phyloP scores from a whole-genome alignment of 2,888 invertebrate genomes.

The Callyntrura sp. region DNA sequence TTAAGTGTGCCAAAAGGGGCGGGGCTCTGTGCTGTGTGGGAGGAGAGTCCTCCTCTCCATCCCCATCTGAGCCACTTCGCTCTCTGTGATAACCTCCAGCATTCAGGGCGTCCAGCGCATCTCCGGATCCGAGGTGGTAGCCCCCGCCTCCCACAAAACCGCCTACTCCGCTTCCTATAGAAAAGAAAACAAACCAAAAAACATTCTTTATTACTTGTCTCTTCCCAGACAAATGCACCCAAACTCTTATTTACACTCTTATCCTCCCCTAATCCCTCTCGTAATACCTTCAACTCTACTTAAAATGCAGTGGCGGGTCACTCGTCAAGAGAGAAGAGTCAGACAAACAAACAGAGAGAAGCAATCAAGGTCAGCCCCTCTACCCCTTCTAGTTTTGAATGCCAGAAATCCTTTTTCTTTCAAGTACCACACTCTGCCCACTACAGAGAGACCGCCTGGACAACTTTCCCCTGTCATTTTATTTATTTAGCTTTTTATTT shows the following conservation, averaged over 20 bases:
- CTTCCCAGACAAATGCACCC: too few relatives aligned
- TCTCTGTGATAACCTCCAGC: conserved; percentile 88
- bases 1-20: conserved; percentile 79
- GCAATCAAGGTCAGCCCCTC: too few relatives aligned
- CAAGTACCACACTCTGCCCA: not conserved
- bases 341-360: not conserved
- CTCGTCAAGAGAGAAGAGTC: too few relatives aligned
- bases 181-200: conserved; percentile 43
- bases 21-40: conserved; percentile 79
- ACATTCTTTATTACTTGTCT: too few relatives aligned
- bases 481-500: too few relatives aligned
- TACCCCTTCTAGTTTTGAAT: too few relatives aligned
- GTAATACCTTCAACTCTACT: too few relatives aligned
- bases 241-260: too few relatives aligned
- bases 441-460: not conserved
- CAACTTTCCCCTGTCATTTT: not conserved
- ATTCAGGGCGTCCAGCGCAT: conserved; percentile 82
- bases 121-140: conserved; percentile 83
- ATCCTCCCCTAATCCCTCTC: too few relatives aligned
- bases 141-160: conserved; percentile 82
- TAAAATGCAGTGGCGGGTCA: too few relatives aligned
- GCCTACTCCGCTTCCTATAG: conserved; percentile 81
- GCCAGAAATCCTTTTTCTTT: not conserved
- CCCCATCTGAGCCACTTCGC: conserved; percentile 91
- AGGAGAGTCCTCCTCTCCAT: conserved; percentile 86